A percentile compares a stretch with the other conserved stretches of the same genome.
phyloP scores from a whole-genome alignment of 2,797 vertebrate genomes.

The Orestias chungarensis region DNA sequence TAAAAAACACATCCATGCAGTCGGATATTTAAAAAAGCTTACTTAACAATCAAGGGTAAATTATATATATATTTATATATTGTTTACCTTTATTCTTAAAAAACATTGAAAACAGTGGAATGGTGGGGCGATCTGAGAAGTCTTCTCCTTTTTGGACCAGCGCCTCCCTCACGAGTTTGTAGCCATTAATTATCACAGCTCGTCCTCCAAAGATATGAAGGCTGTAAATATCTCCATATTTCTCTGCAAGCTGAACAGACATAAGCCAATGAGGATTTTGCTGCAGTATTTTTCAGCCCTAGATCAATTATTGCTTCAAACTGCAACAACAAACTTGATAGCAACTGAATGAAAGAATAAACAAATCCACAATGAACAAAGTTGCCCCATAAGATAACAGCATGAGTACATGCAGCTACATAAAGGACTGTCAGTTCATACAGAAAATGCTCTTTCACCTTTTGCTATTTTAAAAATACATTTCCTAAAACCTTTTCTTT shows the following conservation, averaged over 20 bases:
- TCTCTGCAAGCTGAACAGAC: constrained; percentile 63
- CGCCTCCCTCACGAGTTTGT: constrained; percentile 64
- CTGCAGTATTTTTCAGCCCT: background rate
- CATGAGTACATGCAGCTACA: background rate
- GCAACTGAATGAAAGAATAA: background rate
- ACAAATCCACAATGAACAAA: background rate
- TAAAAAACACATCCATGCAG: constrained; percentile 12
- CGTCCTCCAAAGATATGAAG: constrained; percentile 60
- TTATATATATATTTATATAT: no score
- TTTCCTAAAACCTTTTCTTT: background rate
- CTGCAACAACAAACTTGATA: background rate
- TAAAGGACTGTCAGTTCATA: background rate
- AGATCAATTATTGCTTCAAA: background rate
- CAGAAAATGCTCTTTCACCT: background rate
- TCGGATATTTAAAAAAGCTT: background rate
- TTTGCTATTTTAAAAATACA: background rate
- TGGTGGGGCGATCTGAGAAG: constrained; percentile 38
- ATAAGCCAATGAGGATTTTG: background rate
- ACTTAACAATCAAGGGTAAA: no score
- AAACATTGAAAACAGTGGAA: constrained; percentile 42
- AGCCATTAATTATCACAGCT: constrained; percentile 63
- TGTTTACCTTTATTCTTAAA: constrained; percentile 50
- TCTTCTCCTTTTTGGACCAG: constrained; percentile 62
- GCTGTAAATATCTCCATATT: constrained; percentile 69
- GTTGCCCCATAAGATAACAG: background rate